Percentiles rank a stretch among this genome's conserved stretches.
Evolutionary conservation across 2,797 vertebrate species (phyloP).

Genomic region (Ptychadena robeensis): DNA sequence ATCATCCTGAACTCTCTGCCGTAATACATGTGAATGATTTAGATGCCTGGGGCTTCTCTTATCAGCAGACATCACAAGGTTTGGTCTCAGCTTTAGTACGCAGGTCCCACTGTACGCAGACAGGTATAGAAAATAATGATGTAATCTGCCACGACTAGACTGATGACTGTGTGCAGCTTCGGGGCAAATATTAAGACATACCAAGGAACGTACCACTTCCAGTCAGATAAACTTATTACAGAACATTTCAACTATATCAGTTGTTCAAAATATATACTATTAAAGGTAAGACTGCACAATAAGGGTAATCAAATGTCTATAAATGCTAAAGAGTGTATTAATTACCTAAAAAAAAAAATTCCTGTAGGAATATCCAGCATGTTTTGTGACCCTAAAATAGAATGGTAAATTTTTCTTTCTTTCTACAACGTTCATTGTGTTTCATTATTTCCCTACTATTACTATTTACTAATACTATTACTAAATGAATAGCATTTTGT

Average conservation of each 20-base stretch:
- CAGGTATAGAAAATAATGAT: slow-evolving; percentile 49
- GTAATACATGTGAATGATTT: not conserved
- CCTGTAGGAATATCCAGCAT: no score
- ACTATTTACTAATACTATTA: no score
- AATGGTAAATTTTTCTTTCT: no score
- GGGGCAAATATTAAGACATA: slow-evolving; percentile 33
- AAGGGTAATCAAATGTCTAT: no score
- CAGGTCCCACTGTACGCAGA: slow-evolving; percentile 17
- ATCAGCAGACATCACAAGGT: slow-evolving; percentile 35
- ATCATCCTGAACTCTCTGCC: slow-evolving; percentile 1
- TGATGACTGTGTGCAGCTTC: slow-evolving; percentile 32
- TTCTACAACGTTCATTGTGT: no score
- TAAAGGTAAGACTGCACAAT: no score
- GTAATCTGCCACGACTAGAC: slow-evolving; percentile 45
- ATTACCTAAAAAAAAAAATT: no score
- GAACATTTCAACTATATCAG: slow-evolving; percentile 6
- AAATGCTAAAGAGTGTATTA: no score
- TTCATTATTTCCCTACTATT: no score
- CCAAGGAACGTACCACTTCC: slow-evolving; percentile 4
- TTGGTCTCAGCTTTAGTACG: slow-evolving; percentile 23
- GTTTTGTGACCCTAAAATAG: no score
- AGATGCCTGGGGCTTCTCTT: slow-evolving; percentile 12
- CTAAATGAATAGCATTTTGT: no score
- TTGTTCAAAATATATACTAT: no score
- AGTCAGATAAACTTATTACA: slow-evolving; percentile 13